Percentiles rank a stretch among this genome's conserved stretches.
Conservation (phyloP, 2,888 invertebrate genomes). For the Chrysopilus asiliformis region DNA sequence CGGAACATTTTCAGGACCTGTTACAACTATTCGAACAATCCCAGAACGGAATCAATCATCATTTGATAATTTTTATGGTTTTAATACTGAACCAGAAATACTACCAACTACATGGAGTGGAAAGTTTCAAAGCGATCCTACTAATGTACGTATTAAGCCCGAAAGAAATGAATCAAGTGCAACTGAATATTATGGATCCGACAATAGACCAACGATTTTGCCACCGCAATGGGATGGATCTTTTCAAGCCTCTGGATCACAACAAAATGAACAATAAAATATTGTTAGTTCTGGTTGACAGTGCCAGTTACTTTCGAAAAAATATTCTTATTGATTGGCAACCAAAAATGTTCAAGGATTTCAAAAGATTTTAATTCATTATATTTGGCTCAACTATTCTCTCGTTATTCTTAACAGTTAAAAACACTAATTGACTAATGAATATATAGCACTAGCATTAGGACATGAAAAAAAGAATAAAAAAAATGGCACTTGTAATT, state of each 20-base stretch:
- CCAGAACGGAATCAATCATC: constrained; percentile 29
- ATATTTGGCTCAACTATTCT: too few relatives aligned
- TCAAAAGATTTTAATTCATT: too few relatives aligned
- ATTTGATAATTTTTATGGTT: constrained; percentile 28
- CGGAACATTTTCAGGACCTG: constrained; percentile 26
- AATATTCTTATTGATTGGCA: too few relatives aligned
- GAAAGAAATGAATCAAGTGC: constrained; percentile 34
- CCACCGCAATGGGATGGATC: constrained; percentile 32
- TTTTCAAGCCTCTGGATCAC: constrained; percentile 26
- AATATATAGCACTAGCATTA: too few relatives aligned
- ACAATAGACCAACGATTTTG: constrained; percentile 25
- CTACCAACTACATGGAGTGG: constrained; percentile 32
- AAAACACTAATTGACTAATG: too few relatives aligned
- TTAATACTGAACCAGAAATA: constrained; percentile 25
- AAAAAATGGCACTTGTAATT: too few relatives aligned
- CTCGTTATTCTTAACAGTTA: too few relatives aligned
- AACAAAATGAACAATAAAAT: too few relatives aligned
- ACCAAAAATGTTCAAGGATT: too few relatives aligned
- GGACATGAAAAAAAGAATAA: too few relatives aligned
- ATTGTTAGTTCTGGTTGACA: too few relatives aligned
- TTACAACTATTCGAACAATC: constrained; percentile 18
- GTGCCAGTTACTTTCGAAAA: too few relatives aligned
- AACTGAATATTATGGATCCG: constrained; percentile 27
- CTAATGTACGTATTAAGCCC: constrained; percentile 30
- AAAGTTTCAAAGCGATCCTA: constrained; percentile 29